phyloP scores from a whole-genome alignment of 1,140 invertebrate species.

The Drosophila insularis region DNA sequence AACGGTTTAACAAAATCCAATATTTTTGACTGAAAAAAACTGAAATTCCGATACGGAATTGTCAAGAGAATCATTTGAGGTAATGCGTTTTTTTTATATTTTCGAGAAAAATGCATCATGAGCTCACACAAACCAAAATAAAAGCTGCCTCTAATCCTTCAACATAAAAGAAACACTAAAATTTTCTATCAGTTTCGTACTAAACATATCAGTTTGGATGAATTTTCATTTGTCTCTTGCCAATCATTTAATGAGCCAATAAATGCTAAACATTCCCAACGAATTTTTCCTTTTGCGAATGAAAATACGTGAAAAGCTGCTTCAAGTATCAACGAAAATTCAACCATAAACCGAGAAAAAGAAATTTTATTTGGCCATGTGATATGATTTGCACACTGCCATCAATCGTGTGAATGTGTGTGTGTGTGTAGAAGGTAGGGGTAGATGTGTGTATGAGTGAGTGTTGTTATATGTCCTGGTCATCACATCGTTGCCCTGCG shows the following conservation, averaged over 20 bases:
- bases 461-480: constrained; percentile 19
- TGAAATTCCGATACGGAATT: too few species aligned
- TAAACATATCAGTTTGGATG: too few species aligned
- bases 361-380: constrained; percentile 22
- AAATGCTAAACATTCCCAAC: constrained; percentile 35
- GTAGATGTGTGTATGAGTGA: constrained; percentile 4
- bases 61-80: too few species aligned
- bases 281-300: constrained; percentile 37
- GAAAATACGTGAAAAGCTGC: constrained; percentile 28
- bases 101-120: too few species aligned
- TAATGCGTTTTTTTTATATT: too few species aligned
- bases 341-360: not conserved
- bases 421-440: constrained; percentile 13
- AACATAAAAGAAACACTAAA: too few species aligned
- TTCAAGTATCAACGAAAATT: not conserved
- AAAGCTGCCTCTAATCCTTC: too few species aligned
- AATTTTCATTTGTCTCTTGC: too few species aligned
- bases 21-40: too few species aligned
- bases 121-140: too few species aligned
- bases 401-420: constrained; percentile 5
- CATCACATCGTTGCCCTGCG: constrained; percentile 37
- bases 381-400: constrained; percentile 54
- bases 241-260: not conserved
- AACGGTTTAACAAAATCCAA: too few species aligned
- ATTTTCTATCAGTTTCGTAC: too few species aligned